Evolutionary conservation across 1,140 invertebrate species (phyloP).

Genomic region (Nebria ingens): DNA sequence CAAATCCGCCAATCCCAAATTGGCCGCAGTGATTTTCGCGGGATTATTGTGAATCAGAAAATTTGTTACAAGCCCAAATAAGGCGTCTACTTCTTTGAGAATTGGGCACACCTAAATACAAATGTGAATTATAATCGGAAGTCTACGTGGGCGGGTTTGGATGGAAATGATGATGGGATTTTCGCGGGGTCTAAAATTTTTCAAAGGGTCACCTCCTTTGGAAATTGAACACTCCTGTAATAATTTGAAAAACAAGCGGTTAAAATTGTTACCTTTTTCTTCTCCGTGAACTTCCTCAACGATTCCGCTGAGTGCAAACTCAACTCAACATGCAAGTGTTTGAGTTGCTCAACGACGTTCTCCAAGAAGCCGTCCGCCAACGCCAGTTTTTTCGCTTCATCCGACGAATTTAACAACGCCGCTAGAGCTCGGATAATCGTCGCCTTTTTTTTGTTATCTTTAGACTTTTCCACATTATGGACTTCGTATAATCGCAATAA

Average conservation of each 20-base stretch:
- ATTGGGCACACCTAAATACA: constrained; percentile 33
- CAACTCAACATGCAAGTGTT: constrained; percentile 38
- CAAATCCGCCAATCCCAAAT: constrained; percentile 38
- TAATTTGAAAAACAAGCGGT: not conserved
- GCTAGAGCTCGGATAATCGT: constrained; percentile 35
- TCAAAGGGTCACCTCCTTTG: too few species aligned
- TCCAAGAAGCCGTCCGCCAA: constrained; percentile 32
- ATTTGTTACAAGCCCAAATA: constrained; percentile 41
- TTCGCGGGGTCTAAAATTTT: too few species aligned
- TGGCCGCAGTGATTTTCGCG: constrained; percentile 34
- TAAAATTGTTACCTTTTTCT: constrained; percentile 23
- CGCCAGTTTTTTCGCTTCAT: constrained; percentile 36
- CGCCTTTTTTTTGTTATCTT: constrained; percentile 31
- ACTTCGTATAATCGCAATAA: constrained; percentile 38
- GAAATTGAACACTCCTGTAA: too few species aligned
- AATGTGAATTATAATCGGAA: constrained; percentile 12
- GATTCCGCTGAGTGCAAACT: constrained; percentile 39
- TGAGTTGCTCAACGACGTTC: constrained; percentile 33
- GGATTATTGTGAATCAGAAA: constrained; percentile 34
- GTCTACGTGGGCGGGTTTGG: too few species aligned
- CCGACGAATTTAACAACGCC: constrained; percentile 37
- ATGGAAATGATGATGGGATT: too few species aligned
- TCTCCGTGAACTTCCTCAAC: constrained; percentile 32
- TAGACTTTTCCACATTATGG: constrained; percentile 32
- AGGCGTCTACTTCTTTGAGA: constrained; percentile 36